Evolutionary conservation across 1,140 invertebrate genomes (phyloP), one percentile per base, ranked within the genome.

Genomic region (Dendrolimus punctatus): DNA sequence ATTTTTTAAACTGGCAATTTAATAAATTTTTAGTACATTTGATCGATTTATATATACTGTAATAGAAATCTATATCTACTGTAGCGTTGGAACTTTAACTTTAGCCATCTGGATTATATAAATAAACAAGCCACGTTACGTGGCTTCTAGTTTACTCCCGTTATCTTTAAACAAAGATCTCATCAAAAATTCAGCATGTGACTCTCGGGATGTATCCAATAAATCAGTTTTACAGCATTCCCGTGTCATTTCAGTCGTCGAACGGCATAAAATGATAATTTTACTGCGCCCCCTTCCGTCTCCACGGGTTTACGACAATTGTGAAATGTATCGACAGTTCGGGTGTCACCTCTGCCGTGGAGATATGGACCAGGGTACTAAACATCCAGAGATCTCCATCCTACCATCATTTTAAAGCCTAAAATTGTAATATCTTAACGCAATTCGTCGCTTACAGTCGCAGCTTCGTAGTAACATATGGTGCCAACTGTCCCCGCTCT

Each of bases 231-330:
- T 85, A 85, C 80, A 85, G 71, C 82, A 83, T 83, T 83, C 80
- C 77, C 62, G 76, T 80, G 80, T 83, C 82, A 82, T 85, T 82
- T 85, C 80, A 81, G 80, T 84, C 80, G 79, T 80, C 77, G 80
- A 82, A 84, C 79, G 82, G 76, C 79, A 81, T 85, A 85, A 85
- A 85, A 85, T 85, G 77, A 85, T 85, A 84, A 85, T 85, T 85
- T 85, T 85, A 85, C 75, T 76, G 79, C 77, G 69, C 64, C 77
- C 80, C 82, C 82, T 85, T 85, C 82, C 82, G 79, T 78, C 79
- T 84, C 58, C 69, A 67, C 65, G 60, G 76, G 68, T 85, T 85
- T 85, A 85, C 80, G 82, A 85, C 80, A 85, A 85, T 84, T 85
- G 79, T 84, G 79, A 85, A 85, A 85, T 85, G 80, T 85, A 85